A percentile compares a stretch with the other conserved stretches of the same genome.
phyloP scores from a whole-genome alignment of 37 sponge, comb jelly and placozoan genomes.

The Sycon ciliatum region DNA sequence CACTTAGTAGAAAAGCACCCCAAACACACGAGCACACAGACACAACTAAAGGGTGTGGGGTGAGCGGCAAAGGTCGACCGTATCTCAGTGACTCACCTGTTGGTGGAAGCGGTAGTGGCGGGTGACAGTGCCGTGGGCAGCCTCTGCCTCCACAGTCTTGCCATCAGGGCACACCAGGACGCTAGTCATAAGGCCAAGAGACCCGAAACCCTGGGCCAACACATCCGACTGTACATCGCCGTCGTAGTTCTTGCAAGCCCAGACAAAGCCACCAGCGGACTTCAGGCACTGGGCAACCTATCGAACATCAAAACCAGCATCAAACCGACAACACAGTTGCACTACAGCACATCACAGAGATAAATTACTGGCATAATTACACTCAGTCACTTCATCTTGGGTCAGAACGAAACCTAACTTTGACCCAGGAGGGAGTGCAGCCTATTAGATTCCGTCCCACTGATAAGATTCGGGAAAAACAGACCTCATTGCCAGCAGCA shows the following conservation, averaged over 20 bases:
- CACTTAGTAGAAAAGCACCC: background rate
- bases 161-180: conserved; percentile 34
- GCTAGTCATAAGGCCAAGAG: conserved; percentile 36
- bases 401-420: too few species aligned
- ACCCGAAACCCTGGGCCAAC: conserved; percentile 41
- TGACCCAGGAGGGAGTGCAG: too few species aligned
- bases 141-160: conserved; percentile 35
- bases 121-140: conserved; percentile 39
- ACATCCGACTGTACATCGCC: conserved; percentile 41
- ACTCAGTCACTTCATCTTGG: too few species aligned
- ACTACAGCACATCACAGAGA: too few species aligned
- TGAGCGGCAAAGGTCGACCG: background rate
- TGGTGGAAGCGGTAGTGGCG: conserved; percentile 33
- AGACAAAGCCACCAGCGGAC: conserved; percentile 34
- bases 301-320: too few species aligned
- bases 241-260: conserved; percentile 44
- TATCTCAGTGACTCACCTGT: conserved; percentile 9
- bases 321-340: too few species aligned
- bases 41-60: background rate
- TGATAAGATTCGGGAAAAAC: too few species aligned
- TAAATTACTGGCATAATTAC: too few species aligned
- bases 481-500: too few species aligned
- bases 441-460: too few species aligned
- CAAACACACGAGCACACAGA: background rate
- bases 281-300: conserved; percentile 32